phyloP scores from a whole-genome alignment of 2,888 invertebrate species.

The Amblyjoppa fuscipennis region DNA sequence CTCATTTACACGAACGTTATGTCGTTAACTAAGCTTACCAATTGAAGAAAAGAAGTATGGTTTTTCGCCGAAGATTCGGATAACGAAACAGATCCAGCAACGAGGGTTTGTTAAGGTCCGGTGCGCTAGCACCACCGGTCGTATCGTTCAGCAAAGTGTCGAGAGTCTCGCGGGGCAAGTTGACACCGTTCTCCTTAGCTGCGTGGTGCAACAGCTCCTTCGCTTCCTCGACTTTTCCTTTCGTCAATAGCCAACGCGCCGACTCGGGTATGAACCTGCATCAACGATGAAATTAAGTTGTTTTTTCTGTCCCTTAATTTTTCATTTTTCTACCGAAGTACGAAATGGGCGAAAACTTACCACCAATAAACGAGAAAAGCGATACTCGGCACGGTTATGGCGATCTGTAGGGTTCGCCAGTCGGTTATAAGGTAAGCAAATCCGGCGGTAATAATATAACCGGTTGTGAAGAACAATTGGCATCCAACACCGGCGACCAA shows the following conservation, averaged over 20 bases:
- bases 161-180: slow-evolving; percentile 86
- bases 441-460: slow-evolving; percentile 89
- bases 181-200: slow-evolving; percentile 89
- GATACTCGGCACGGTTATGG: slow-evolving; percentile 89
- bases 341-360: slow-evolving; percentile 80
- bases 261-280: slow-evolving; percentile 90
- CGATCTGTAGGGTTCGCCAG: slow-evolving; percentile 90
- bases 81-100: slow-evolving; percentile 88
- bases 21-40: slow-evolving; percentile 86
- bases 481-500: slow-evolving; percentile 90
- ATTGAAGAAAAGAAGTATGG: slow-evolving; percentile 90
- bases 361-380: slow-evolving; percentile 90
- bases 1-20: neutral
- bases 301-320: neutral
- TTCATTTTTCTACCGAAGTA: neutral
- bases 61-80: slow-evolving; percentile 89
- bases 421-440: slow-evolving; percentile 89
- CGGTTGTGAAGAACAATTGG: slow-evolving; percentile 91
- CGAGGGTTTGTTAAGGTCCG: slow-evolving; percentile 85
- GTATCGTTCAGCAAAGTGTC: slow-evolving; percentile 86
- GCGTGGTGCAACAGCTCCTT: slow-evolving; percentile 88
- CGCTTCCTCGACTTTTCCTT: slow-evolving; percentile 88
- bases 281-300: neutral
- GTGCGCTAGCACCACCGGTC: slow-evolving; percentile 78
- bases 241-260: slow-evolving; percentile 90